Conservation (phyloP, 2,113 vertebrate genomes). For the Malurus melanocephalus region DNA sequence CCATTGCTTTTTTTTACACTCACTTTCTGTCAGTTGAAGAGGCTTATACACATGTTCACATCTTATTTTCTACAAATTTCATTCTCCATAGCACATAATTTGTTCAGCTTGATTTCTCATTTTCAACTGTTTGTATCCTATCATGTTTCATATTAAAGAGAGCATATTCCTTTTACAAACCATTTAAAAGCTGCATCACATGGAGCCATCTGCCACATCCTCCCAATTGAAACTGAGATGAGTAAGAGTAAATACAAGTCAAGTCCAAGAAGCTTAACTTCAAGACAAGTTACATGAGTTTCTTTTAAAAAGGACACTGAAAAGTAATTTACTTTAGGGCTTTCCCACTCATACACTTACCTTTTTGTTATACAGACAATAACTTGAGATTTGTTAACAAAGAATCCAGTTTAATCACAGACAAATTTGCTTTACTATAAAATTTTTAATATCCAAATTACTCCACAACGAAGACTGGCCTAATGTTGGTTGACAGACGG, state of each 20-base stretch:
- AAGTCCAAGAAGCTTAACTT: background rate
- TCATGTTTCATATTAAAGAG: background rate
- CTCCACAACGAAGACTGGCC: background rate
- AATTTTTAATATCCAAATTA: background rate
- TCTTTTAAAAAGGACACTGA: background rate
- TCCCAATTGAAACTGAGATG: background rate
- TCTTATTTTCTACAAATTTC: background rate
- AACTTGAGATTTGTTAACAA: constrained; percentile 19
- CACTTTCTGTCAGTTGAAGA: background rate
- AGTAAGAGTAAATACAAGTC: background rate
- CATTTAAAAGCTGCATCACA: background rate
- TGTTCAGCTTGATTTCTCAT: background rate
- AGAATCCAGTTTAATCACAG: constrained; percentile 44
- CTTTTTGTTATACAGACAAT: constrained; percentile 30
- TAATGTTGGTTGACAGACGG: constrained; percentile 41
- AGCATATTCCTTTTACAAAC: background rate
- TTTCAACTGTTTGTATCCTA: background rate
- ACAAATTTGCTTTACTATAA: background rate
- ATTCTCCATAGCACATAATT: background rate
- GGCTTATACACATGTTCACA: background rate
- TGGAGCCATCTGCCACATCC: background rate
- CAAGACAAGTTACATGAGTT: background rate
- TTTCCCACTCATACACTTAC: constrained; percentile 23
- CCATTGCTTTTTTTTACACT: background rate
- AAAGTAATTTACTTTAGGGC: background rate